phyloP scores from a whole-genome alignment of 2,113 vertebrate species.

The Dermatemys mawii region DNA sequence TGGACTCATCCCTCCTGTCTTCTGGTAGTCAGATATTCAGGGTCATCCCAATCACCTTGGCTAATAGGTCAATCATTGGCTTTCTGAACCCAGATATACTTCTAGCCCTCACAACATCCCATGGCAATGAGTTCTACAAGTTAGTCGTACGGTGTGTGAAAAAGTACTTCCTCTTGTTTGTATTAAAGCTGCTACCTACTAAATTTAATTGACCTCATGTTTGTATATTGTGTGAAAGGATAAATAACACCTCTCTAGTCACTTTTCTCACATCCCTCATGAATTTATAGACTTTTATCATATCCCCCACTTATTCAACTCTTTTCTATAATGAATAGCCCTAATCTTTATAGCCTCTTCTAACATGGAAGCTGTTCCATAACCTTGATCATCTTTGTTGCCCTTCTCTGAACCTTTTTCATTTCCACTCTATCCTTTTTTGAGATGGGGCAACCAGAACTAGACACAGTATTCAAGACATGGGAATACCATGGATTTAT shows the following conservation, averaged over 20 bases:
- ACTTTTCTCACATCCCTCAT: neutral
- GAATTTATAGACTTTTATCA: neutral
- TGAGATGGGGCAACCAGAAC: neutral
- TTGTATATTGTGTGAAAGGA: neutral
- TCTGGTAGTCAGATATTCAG: too few relatives aligned
- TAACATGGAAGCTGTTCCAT: neutral
- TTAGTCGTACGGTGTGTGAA: too few relatives aligned
- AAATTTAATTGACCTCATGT: too few relatives aligned
- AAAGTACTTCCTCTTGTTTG: too few relatives aligned
- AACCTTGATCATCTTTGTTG: neutral
- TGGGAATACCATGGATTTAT: neutral
- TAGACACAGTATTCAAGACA: neutral
- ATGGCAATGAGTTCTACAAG: too few relatives aligned
- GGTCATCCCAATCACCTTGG: too few relatives aligned
- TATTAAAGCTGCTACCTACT: too few relatives aligned
- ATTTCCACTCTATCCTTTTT: neutral
- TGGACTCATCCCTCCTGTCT: too few relatives aligned
- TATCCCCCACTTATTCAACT: too few relatives aligned
- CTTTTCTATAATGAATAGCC: neutral
- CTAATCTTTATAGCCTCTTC: neutral
- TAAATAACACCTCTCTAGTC: neutral
- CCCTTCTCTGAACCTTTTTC: neutral
- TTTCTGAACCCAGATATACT: too few relatives aligned
- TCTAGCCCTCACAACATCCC: too few relatives aligned
- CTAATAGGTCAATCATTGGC: too few relatives aligned